Conservation (phyloP, 2,888 invertebrate genomes). For the Tinea semifulvella region DNA sequence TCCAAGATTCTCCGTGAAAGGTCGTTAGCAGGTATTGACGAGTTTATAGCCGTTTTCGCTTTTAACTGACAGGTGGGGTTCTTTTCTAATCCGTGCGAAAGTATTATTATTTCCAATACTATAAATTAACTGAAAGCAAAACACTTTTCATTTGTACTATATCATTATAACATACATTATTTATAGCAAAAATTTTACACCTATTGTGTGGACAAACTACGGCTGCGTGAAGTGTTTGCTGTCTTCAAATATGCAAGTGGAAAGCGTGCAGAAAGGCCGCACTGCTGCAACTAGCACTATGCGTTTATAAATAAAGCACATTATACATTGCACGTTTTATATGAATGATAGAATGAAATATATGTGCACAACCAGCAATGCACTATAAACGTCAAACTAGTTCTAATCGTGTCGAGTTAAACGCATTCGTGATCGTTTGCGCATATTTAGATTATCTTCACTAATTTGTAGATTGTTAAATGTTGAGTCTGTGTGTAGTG, state of each 20-base stretch:
- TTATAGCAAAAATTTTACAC: slow-evolving; percentile 1
- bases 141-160: not conserved
- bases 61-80: too few relatives aligned
- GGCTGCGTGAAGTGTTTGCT: slow-evolving; percentile 2
- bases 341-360: not conserved
- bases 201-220: slow-evolving; percentile 11
- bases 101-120: too few relatives aligned
- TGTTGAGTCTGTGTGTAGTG: not conserved
- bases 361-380: slow-evolving; percentile 2
- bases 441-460: slow-evolving; percentile 12
- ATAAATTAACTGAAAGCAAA: not conserved
- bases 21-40: too few relatives aligned
- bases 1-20: too few relatives aligned
- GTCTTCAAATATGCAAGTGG: slow-evolving; percentile 14
- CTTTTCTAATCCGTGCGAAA: not conserved
- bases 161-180: not conserved
- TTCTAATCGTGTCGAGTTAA: slow-evolving; percentile 1
- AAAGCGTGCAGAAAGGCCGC: slow-evolving; percentile 16
- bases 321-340: not conserved
- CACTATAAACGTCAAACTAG: not conserved
- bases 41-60: too few relatives aligned
- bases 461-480: slow-evolving; percentile 12
- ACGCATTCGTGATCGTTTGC: slow-evolving; percentile 9
- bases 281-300: not conserved
- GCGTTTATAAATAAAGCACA: not conserved